Base-by-base conservation (phyloP, 1,140 invertebrate species). In the Leptopilina boulardi region DNA sequence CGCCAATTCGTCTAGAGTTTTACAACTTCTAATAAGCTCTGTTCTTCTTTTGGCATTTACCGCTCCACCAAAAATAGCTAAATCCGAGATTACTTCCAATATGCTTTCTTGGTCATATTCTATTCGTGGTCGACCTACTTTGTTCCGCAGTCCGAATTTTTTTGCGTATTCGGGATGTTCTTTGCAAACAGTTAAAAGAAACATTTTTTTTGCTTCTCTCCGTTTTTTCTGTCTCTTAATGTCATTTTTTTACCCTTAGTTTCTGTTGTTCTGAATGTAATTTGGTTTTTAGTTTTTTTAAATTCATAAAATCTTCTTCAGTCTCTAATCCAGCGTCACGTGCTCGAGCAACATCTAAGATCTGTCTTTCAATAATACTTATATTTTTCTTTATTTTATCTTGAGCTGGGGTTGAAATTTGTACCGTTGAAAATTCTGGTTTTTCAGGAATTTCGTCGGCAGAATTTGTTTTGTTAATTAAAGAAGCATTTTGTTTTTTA, bases 21-120 rank as follows among this genome's bases (percentile, higher is more conserved):
- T 42, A 11, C 41, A 42, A 9, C 41, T 19, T 56, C 51, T 56
- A 21, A 19, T 21, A 56, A 56, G 10, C 10, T 56, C 51, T 9
- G 51, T 56, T 9, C 51, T 21, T 21, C 18, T 21, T 21, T 18
- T 21, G 8, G 10, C 51, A 56, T 56, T n/a, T 51, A 51, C 47
- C 6, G 47, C 47, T 51, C n/a, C 47, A 51, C 47, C 47, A 51
- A 51, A 51, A 51, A 51, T 51, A 51, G 47, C 47, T 8, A 51
- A n/a, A 51, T 19, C 47, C 13, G 18, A 51, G 47, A 18, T 51
- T 3, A 8, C 8, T 51, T 51, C 3, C 13, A 51, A 51, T 51
- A 19, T 3, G 8, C 3, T 18, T 51, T 51, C 18, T 51, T n/a
- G 47, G 47, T 51, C 47, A 18, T 51, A 13, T 18, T 51, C 47